Percentiles rank a stretch among this genome's conserved stretches.
These are phyloP conservation scores for Pogonomyrmex barbatus DNA, from an alignment of 1,140 invertebrate genomes.

Conservation along the genomic window DNA sequence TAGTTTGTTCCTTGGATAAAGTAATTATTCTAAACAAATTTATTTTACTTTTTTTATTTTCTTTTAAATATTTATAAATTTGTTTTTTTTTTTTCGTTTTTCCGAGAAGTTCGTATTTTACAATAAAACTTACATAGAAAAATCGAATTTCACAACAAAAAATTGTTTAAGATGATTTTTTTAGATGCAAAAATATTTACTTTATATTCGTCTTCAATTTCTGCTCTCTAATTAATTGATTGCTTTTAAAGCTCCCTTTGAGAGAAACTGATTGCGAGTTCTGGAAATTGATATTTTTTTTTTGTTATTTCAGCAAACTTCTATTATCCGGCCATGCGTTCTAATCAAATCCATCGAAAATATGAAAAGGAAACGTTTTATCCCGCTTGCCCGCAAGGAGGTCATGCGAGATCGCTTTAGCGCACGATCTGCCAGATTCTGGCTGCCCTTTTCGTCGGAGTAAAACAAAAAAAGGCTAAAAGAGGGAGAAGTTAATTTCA, in stretches of 20 bases:
- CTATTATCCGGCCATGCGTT: not conserved
- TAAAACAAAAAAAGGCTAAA: constrained; percentile 23
- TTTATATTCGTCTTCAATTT: not conserved
- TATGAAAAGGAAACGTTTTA: constrained; percentile 15
- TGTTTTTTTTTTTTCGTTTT: not conserved
- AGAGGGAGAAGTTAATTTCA: constrained; percentile 45
- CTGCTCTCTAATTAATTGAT: not conserved
- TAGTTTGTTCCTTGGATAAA: not conserved
- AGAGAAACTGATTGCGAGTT: constrained; percentile 9
- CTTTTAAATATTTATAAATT: not conserved
- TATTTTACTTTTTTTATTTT: not conserved
- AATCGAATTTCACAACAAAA: not conserved
- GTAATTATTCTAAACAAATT: not conserved
- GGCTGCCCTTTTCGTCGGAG: not conserved
- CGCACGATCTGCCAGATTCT: not conserved
- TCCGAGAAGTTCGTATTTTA: not conserved
- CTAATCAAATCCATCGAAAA: constrained; percentile 24
- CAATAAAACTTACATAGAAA: not conserved
- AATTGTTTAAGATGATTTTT: not conserved
- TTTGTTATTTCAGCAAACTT: not conserved
- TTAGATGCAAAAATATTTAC: not conserved
- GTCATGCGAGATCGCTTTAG: constrained; percentile 34
- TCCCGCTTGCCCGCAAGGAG: constrained; percentile 10
- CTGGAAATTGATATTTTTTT: constrained; percentile 23
- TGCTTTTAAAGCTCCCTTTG: not conserved